Conservation (phyloP, 2,888 invertebrate species). For the Halictus quadricinctus region DNA sequence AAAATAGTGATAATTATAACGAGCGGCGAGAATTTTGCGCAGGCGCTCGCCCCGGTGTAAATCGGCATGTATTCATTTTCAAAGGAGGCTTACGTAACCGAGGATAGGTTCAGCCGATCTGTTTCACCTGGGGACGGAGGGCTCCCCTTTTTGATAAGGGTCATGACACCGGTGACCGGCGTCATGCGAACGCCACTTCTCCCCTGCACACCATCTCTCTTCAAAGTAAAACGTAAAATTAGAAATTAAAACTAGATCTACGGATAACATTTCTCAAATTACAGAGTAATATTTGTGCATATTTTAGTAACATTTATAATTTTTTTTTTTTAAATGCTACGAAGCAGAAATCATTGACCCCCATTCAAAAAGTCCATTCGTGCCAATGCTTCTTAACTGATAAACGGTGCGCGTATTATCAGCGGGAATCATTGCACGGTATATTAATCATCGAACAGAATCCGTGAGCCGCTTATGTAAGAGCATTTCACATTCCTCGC, state of each 20-base stretch:
- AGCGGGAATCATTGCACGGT: background rate
- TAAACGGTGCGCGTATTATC: background rate
- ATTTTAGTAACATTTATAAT: no score
- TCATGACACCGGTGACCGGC: no score
- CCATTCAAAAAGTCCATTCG: background rate
- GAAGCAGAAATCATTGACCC: background rate
- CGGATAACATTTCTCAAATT: no score
- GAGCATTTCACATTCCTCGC: background rate
- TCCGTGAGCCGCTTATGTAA: background rate
- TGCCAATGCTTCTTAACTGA: background rate
- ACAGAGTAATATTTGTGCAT: no score
- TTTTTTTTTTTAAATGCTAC: no score
- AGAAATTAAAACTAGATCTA: no score
- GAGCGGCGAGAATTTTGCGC: slow-evolving; percentile 10
- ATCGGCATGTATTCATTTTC: background rate
- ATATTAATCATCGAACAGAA: background rate
- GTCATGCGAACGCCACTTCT: no score
- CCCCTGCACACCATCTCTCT: no score
- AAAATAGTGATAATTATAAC: slow-evolving; percentile 14
- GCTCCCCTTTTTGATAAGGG: no score
- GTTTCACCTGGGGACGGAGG: no score
- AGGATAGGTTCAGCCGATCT: background rate
- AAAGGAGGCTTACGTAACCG: background rate
- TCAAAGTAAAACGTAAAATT: no score
- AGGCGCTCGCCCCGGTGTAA: background rate